A percentile compares a stretch with the other conserved stretches of the same genome.
Evolutionary conservation across 1,140 invertebrate genomes (phyloP).

Genomic region (Saccostrea glomerata): DNA sequence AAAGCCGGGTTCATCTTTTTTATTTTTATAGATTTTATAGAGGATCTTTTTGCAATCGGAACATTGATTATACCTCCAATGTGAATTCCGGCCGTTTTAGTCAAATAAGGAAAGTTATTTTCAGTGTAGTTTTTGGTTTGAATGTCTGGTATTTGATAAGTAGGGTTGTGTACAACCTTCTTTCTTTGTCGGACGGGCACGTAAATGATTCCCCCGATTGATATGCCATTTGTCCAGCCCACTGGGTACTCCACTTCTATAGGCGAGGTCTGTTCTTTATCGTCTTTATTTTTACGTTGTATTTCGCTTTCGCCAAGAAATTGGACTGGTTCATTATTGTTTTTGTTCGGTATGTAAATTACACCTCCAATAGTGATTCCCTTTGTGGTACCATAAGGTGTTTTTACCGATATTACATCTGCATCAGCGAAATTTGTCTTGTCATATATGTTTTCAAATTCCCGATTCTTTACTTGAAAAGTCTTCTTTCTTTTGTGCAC

Average conservation of each 20-base stretch:
- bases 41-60: background rate
- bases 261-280: background rate
- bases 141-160: background rate
- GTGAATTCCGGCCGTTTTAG: background rate
- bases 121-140: background rate
- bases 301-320: background rate
- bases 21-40: conserved; percentile 3
- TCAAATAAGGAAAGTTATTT: conserved; percentile 14
- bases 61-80: conserved; percentile 14
- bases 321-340: background rate
- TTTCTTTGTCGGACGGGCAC: conserved; percentile 12
- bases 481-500: conserved; percentile 23
- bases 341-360: conserved; percentile 41
- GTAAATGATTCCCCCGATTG: conserved; percentile 27
- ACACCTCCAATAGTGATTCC: conserved; percentile 37
- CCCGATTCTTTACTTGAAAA: conserved; percentile 18
- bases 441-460: conserved; percentile 25
- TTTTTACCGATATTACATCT: background rate
- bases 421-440: conserved; percentile 9
- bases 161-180: background rate
- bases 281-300: background rate
- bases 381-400: background rate
- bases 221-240: background rate
- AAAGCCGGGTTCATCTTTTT: conserved; percentile 26
- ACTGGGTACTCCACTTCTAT: conserved; percentile 4